Percentiles rank a stretch among this genome's conserved stretches.
Evolutionary conservation across 2,113 vertebrate genomes (phyloP).

Genomic region (Chiloscyllium plagiosum): DNA sequence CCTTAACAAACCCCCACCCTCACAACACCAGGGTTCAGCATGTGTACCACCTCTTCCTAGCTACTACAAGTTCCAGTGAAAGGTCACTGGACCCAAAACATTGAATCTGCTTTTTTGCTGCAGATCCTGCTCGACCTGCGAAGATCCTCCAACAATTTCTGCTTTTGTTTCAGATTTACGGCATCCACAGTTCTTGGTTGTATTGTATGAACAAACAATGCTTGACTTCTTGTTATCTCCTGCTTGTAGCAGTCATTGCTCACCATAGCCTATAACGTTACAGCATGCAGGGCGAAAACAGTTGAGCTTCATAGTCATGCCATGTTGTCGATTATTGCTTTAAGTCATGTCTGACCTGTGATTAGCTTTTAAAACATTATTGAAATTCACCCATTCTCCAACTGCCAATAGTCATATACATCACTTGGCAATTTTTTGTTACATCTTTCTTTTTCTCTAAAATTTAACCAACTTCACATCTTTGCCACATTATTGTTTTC

Average conservation of each 20-base stretch:
- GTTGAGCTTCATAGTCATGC: background rate
- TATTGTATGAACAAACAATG: background rate
- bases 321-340: background rate
- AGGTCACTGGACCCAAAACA: no score
- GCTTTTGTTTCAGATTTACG: no score
- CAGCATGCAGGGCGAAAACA: background rate
- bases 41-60: no score
- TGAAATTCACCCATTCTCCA: background rate
- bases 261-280: background rate
- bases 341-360: background rate
- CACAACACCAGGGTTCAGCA: no score
- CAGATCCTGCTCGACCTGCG: no score
- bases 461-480: background rate
- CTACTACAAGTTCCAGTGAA: no score
- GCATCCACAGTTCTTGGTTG: no score
- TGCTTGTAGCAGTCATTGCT: background rate
- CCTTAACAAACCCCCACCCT: no score
- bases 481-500: background rate
- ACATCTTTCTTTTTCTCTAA: background rate
- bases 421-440: background rate
- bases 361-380: background rate
- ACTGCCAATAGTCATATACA: background rate
- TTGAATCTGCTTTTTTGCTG: no score
- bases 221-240: background rate
- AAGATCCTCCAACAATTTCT: no score